Conservation (phyloP, 2,888 invertebrate genomes). For the Blastobasis adustella region DNA sequence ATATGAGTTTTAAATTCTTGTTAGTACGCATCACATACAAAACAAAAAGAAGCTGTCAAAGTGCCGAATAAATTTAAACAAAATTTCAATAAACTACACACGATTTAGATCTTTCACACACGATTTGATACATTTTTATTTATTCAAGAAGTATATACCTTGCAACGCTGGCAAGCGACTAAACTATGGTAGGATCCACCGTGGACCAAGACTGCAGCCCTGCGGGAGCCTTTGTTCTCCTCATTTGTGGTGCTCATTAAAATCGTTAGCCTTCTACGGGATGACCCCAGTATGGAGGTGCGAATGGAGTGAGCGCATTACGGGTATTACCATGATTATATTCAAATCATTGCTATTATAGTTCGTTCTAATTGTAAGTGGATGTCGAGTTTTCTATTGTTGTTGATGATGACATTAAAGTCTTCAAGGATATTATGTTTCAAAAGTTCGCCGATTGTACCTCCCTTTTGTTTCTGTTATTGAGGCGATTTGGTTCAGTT, state of each 20-base stretch:
- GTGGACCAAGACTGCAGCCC: slow-evolving; percentile 9
- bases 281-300: slow-evolving; percentile 22
- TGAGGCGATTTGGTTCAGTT: neutral
- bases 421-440: neutral
- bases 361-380: neutral
- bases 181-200: slow-evolving; percentile 4
- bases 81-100: too few relatives aligned
- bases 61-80: too few relatives aligned
- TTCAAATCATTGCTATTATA: slow-evolving; percentile 1
- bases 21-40: too few relatives aligned
- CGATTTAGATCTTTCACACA: too few relatives aligned
- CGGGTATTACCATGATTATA: slow-evolving; percentile 6
- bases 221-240: slow-evolving; percentile 31
- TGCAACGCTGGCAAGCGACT: too few relatives aligned
- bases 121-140: too few relatives aligned
- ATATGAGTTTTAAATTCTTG: too few relatives aligned
- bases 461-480: neutral
- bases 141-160: too few relatives aligned
- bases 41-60: too few relatives aligned
- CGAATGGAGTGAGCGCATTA: slow-evolving; percentile 8
- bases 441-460: neutral
- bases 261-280: slow-evolving; percentile 27
- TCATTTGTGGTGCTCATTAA: slow-evolving; percentile 35
- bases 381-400: neutral
- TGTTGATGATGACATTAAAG: too few relatives aligned